These are phyloP conservation scores for Cetonia aurata DNA, from an alignment of 2,888 invertebrate genomes.

Conservation along the genomic window DNA sequence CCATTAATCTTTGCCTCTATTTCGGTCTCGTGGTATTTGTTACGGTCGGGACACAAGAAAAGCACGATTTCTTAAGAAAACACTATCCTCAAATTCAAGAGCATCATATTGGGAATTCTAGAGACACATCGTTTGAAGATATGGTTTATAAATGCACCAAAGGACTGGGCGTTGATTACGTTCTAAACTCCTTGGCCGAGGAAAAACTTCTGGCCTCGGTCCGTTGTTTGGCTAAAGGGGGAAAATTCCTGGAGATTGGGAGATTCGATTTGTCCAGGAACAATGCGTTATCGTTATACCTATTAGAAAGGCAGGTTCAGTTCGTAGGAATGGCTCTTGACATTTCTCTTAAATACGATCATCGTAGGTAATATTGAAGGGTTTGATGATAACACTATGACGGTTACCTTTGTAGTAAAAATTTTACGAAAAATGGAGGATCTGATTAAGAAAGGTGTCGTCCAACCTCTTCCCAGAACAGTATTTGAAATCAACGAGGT, in stretches of 20 bases:
- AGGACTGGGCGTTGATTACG: slow-evolving; percentile 91
- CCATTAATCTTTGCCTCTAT: slow-evolving; percentile 76
- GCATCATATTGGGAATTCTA: slow-evolving; percentile 86
- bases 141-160: slow-evolving; percentile 82
- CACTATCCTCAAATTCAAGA: slow-evolving; percentile 79
- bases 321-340: slow-evolving; percentile 84
- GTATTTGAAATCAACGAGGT: slow-evolving; percentile 76
- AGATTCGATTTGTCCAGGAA: slow-evolving; percentile 83
- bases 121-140: slow-evolving; percentile 89
- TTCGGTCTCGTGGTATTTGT: slow-evolving; percentile 82
- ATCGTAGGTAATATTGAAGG: not conserved
- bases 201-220: slow-evolving; percentile 85
- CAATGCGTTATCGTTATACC: slow-evolving; percentile 73
- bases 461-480: slow-evolving; percentile 77
- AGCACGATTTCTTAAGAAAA: slow-evolving; percentile 84
- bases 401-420: not conserved
- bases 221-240: slow-evolving; percentile 71
- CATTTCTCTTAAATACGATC: not conserved
- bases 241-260: slow-evolving; percentile 87
- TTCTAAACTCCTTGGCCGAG: slow-evolving; percentile 90
- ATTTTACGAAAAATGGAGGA: not conserved
- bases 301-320: slow-evolving; percentile 66
- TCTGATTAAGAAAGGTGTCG: slow-evolving; percentile 68
- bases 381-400: not conserved
- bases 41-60: slow-evolving; percentile 88